Percentiles rank a stretch among this genome's conserved stretches.
Evolutionary conservation across 2,797 vertebrate genomes (phyloP).

Genomic region (Chromis chromis): DNA sequence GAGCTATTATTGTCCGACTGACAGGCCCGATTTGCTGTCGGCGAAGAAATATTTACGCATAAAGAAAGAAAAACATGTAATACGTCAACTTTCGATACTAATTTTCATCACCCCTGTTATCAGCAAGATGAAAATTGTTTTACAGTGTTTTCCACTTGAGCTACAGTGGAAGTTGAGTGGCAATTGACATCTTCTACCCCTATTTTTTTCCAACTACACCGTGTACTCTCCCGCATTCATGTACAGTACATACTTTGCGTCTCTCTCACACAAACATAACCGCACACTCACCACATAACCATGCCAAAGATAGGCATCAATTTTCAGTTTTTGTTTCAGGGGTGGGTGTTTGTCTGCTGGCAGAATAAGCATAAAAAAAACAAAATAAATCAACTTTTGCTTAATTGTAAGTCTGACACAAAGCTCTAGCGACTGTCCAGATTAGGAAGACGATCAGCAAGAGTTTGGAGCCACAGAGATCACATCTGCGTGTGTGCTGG

Average conservation of each 20-base stretch:
- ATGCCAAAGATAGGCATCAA: slow-evolving; percentile 32
- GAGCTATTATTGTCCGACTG: slow-evolving; percentile 45
- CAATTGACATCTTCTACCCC: slow-evolving; percentile 32
- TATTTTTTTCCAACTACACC: slow-evolving; percentile 2
- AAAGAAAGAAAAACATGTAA: slow-evolving; percentile 9
- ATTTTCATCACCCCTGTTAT: slow-evolving; percentile 24
- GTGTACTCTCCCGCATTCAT: slow-evolving; percentile 4
- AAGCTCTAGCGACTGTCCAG: slow-evolving; percentile 51
- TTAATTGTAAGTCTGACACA: slow-evolving; percentile 60
- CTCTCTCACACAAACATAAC: slow-evolving; percentile 19
- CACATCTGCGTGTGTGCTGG: slow-evolving; percentile 57
- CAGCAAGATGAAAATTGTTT: slow-evolving; percentile 37
- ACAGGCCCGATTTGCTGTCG: slow-evolving; percentile 32
- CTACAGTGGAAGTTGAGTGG: slow-evolving; percentile 31
- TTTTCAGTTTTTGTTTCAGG: slow-evolving; percentile 36
- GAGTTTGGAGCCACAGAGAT: slow-evolving; percentile 55
- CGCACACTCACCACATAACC: slow-evolving; percentile 23
- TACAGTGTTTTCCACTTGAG: slow-evolving; percentile 24
- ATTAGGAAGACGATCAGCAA: slow-evolving; percentile 43
- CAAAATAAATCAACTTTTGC: slow-evolving; percentile 46
- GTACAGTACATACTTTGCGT: slow-evolving; percentile 4
- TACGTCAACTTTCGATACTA: slow-evolving; percentile 8
- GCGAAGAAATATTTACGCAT: background rate
- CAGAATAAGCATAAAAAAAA: slow-evolving; percentile 28
- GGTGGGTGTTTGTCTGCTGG: slow-evolving; percentile 38